Percentiles rank a stretch among this genome's conserved stretches.
Evolutionary conservation across 1,140 invertebrate species (phyloP).

Genomic region (roundworm (Caenorhabditis elegans)): WBcel235 BX284606.5:9595501-9596000

Average conservation of each 20-base stretch:
- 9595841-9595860: conserved; percentile 25
- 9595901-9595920: conserved; percentile 22
- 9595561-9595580: background rate
- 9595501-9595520: background rate
- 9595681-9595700: background rate
- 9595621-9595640: conserved; percentile 2
- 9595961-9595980: background rate
- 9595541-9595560: background rate
- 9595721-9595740: background rate
- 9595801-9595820: background rate
- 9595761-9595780: background rate
- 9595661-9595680: background rate
- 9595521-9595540: background rate
- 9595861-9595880: background rate
- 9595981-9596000: background rate
- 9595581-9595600: background rate
- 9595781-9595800: background rate
- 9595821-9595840: conserved; percentile 2
- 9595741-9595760: background rate
- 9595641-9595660: background rate
- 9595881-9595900: conserved; percentile 16
- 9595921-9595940: conserved; percentile 6
- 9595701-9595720: background rate
- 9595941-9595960: background rate
- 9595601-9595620: background rate